Evolutionary conservation across 2,113 vertebrate genomes (phyloP), one percentile per base, ranked within the genome.

Genomic region (Mesoclemmys tuberculata): DNA sequence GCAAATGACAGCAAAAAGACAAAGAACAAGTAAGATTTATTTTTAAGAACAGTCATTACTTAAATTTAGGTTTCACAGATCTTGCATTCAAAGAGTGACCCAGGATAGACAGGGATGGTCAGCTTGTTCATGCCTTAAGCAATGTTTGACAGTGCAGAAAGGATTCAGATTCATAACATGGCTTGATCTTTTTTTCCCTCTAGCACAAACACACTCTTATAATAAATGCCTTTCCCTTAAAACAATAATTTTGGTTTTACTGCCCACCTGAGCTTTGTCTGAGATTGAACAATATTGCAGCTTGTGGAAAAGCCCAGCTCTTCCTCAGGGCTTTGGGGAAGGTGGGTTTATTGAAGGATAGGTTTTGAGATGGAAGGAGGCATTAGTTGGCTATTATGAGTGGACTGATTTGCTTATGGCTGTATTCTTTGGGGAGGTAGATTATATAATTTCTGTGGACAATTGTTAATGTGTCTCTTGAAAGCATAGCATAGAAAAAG

Each of bases 21-120:
- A 80, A 82, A 90, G 71, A 82, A 44, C 8, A 92, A 84, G 16
- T 80, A 79, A 84, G 38, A 52, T 71, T 74, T 96, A 95, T 92
- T 96, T 94, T 97, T 78, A 94, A 92, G 85, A 93, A 92, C 19
- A 78, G 38, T 94, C 89, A 91, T 89, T 93, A 93, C 81, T 82
- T 16, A 92, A 46, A 93, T 84, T 78, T 88, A 85, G 64, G 49
- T 90, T 93, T 88, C 51, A 90, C 61, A 88, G 88, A 86, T 91
- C 78, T 94, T 93, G 82, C 64, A 85, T 55, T 68, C 83, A 90
- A 90, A 90, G 78, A 71, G 84, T 95, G 90, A 41, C 51, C 51
- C 51, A 52, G 88, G 84, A 49, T 64, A 86, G 41, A 87, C 61
- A 88, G 84, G 75, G 89, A 95, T 82, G 85, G 11, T 49, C 80